phyloP scores from a whole-genome alignment of 1,140 invertebrate genomes.

The Drosophila mauritiana region DNA sequence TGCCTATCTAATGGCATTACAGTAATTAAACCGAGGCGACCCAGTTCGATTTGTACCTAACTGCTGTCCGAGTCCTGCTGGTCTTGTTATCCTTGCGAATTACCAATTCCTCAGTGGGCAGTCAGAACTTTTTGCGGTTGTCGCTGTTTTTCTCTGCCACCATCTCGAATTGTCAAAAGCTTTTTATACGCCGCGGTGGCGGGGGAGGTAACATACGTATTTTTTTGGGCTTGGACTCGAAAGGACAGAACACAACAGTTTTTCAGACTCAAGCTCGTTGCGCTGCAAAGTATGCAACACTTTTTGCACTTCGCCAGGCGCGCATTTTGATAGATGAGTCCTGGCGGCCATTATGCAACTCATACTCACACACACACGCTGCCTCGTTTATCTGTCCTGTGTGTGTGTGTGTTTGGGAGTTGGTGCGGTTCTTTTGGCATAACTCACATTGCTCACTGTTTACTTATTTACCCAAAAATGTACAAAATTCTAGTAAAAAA shows the following conservation, averaged over 20 bases:
- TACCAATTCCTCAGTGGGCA: slow-evolving; percentile 39
- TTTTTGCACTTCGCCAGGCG: slow-evolving; percentile 65
- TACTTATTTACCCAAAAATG: slow-evolving; percentile 75
- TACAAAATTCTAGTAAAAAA: slow-evolving; percentile 60
- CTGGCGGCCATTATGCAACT: slow-evolving; percentile 76
- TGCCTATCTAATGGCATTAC: background rate
- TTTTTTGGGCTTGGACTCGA: background rate
- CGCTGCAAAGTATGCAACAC: slow-evolving; percentile 68
- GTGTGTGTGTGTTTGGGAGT: slow-evolving; percentile 18
- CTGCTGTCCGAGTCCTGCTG: background rate
- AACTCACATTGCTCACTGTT: slow-evolving; percentile 68
- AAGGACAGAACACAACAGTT: slow-evolving; percentile 64
- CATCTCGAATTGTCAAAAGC: slow-evolving; percentile 52
- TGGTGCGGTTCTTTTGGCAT: slow-evolving; percentile 66
- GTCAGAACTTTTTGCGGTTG: slow-evolving; percentile 38
- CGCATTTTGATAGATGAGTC: slow-evolving; percentile 80
- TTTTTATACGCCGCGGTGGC: background rate
- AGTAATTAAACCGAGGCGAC: background rate
- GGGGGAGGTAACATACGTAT: no score
- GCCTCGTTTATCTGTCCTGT: slow-evolving; percentile 22
- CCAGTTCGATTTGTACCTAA: slow-evolving; percentile 10
- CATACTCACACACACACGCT: slow-evolving; percentile 13
- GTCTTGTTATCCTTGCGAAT: slow-evolving; percentile 22
- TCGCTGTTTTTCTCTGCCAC: slow-evolving; percentile 21
- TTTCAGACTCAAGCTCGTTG: slow-evolving; percentile 50